Evolutionary conservation across 2,797 vertebrate genomes (phyloP).

Genomic region (Coracias cyanogaster): DNA sequence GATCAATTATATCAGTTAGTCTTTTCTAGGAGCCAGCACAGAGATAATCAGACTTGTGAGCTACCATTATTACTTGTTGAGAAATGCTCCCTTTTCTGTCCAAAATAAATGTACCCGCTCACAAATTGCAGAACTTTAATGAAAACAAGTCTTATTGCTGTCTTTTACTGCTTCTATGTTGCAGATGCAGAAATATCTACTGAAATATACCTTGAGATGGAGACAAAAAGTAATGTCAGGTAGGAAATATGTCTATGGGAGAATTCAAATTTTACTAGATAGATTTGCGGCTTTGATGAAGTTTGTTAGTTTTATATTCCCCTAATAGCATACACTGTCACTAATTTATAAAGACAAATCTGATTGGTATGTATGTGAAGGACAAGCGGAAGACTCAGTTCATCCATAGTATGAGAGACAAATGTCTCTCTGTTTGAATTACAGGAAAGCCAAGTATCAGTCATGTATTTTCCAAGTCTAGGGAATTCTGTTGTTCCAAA

Average conservation of each 20-base stretch:
- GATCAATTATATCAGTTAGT: conserved; percentile 67
- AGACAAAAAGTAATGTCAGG: neutral
- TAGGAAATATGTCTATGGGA: neutral
- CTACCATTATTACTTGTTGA: conserved; percentile 19
- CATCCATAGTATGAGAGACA: neutral
- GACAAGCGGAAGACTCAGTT: neutral
- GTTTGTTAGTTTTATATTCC: neutral
- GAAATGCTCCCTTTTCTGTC: conserved; percentile 19
- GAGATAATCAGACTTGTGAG: conserved; percentile 48
- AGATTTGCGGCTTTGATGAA: neutral
- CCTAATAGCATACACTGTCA: neutral
- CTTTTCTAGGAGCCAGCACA: conserved; percentile 61
- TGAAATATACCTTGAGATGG: neutral
- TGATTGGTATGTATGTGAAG: neutral
- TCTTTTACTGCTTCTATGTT: neutral
- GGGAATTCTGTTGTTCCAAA: neutral
- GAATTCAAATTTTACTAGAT: neutral
- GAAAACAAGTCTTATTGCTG: conserved; percentile 17
- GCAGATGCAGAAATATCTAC: neutral
- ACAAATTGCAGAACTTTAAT: neutral
- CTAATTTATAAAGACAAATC: neutral
- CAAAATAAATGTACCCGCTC: neutral
- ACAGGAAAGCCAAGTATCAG: neutral
- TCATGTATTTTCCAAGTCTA: neutral
- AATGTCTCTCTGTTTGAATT: neutral